Percentiles rank a stretch among this genome's conserved stretches.
Evolutionary conservation across 2,888 invertebrate species (phyloP).

Genomic region (Papilio demoleus): DNA sequence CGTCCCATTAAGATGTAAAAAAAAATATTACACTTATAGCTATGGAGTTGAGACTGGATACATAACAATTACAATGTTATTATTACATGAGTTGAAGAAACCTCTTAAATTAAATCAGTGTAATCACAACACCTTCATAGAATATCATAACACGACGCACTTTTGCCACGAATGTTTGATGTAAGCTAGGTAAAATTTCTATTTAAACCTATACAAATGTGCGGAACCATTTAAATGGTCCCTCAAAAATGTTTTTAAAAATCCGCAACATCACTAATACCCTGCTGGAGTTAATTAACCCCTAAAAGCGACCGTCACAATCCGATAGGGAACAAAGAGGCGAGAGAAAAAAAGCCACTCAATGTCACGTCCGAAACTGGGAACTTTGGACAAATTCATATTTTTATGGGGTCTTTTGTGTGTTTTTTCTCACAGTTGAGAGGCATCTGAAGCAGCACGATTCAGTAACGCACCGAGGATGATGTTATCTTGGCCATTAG

Average conservation of each 20-base stretch:
- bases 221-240: constrained; percentile 40
- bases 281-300: constrained; percentile 76
- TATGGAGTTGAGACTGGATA: too few species aligned
- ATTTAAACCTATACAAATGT: background rate
- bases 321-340: constrained; percentile 69
- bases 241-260: constrained; percentile 55
- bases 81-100: too few species aligned
- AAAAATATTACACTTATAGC: too few species aligned
- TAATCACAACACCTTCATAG: background rate
- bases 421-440: constrained; percentile 81
- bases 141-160: background rate
- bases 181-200: background rate
- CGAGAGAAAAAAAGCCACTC: constrained; percentile 70
- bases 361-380: constrained; percentile 76
- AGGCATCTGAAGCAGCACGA: constrained; percentile 79
- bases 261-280: constrained; percentile 72
- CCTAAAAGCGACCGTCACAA: constrained; percentile 72
- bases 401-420: constrained; percentile 77
- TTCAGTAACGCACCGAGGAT: constrained; percentile 75
- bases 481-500: constrained; percentile 80
- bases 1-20: too few species aligned
- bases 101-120: background rate
- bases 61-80: too few species aligned
- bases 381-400: constrained; percentile 76
- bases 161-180: background rate